Conservation (phyloP, 2,113 vertebrate genomes). For the Aegypius monachus region DNA sequence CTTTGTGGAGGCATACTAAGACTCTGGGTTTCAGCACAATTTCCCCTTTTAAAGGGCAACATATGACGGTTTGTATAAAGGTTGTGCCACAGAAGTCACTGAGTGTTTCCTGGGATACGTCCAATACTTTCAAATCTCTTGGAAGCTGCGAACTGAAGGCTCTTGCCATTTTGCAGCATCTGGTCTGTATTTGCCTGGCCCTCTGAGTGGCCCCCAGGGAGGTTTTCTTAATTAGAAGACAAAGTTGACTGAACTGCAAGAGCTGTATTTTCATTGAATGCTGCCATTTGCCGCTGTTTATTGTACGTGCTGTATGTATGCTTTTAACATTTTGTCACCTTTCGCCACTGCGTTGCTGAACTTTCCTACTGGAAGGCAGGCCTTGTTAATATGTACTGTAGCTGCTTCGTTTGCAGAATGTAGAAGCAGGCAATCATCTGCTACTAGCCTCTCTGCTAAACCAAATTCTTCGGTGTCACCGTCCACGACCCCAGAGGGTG, state of each 20-base stretch:
- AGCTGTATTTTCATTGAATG: neutral
- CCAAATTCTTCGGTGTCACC: constrained; percentile 86
- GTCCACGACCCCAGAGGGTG: constrained; percentile 85
- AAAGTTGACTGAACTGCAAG: neutral
- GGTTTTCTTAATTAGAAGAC: constrained; percentile 8
- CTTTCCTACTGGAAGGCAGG: constrained; percentile 10
- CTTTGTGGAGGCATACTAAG: neutral
- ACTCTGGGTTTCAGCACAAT: neutral
- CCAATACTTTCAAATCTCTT: neutral
- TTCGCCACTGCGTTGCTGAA: neutral
- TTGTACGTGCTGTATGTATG: constrained; percentile 3
- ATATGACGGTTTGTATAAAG: neutral
- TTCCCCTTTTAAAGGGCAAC: neutral
- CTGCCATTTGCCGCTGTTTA: constrained; percentile 34
- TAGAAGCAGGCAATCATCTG: constrained; percentile 88
- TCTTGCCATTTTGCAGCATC: neutral
- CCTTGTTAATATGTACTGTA: constrained; percentile 60
- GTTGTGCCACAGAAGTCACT: neutral
- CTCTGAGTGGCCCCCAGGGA: neutral
- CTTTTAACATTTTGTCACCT: constrained; percentile 15
- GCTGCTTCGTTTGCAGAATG: constrained; percentile 82
- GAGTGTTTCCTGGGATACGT: neutral
- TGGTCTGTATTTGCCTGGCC: constrained; percentile 22
- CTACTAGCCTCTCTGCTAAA: constrained; percentile 82
- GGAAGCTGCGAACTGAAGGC: neutral